Evolutionary conservation across 1,140 invertebrate genomes (phyloP).

Genomic region (Pseudomyrmex flavicornis): DNA sequence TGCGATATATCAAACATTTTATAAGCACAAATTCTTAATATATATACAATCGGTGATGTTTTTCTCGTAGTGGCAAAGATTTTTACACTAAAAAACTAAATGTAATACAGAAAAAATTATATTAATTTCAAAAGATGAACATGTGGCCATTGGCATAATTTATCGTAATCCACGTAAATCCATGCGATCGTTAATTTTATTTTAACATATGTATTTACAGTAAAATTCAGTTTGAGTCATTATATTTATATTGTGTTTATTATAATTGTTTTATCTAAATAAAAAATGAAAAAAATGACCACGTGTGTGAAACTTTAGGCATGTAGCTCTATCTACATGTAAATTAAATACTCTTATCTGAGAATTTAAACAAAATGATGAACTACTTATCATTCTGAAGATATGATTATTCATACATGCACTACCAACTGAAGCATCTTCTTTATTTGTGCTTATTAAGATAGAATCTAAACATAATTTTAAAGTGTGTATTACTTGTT

Average conservation of each 20-base stretch:
- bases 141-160: background rate
- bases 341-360: background rate
- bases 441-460: constrained; percentile 3
- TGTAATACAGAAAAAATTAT: too few relatives aligned
- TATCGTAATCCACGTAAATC: constrained; percentile 19
- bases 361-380: constrained; percentile 4
- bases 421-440: constrained; percentile 72
- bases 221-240: constrained; percentile 1
- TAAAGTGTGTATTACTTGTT: constrained; percentile 15
- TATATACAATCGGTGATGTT: too few relatives aligned
- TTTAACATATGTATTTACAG: background rate
- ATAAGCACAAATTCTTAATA: too few relatives aligned
- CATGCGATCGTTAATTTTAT: background rate
- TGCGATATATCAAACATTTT: too few relatives aligned
- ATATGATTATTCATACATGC: constrained; percentile 72
- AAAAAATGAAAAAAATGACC: background rate
- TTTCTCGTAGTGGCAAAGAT: too few relatives aligned
- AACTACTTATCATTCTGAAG: constrained; percentile 37
- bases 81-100: too few relatives aligned
- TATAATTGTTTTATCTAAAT: background rate
- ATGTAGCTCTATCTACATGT: background rate
- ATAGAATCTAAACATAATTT: background rate
- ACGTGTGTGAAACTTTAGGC: background rate
- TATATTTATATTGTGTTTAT: background rate
- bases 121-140: too few relatives aligned